Evolutionary conservation across 2,797 vertebrate species (phyloP).

Genomic region (Epinephelus malabaricus): DNA sequence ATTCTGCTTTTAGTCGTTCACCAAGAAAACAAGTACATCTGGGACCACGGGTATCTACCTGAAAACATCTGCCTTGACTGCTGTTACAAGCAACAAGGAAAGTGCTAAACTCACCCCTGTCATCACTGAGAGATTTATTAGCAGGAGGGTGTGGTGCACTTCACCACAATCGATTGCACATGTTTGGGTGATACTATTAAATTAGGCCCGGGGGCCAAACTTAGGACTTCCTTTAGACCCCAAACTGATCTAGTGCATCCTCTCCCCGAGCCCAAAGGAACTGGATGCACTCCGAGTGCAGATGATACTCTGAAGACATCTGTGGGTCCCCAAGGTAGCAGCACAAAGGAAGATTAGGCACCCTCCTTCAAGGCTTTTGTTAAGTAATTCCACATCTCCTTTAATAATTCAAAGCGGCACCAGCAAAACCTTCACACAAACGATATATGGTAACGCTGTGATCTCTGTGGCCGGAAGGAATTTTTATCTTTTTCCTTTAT

Average conservation of each 20-base stretch:
- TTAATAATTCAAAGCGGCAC: conserved; percentile 82
- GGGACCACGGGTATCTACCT: background rate
- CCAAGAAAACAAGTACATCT: conserved; percentile 17
- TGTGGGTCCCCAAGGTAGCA: conserved; percentile 69
- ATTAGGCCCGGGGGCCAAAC: conserved; percentile 55
- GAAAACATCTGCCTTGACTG: conserved; percentile 26
- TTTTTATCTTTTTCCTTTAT: conserved; percentile 55
- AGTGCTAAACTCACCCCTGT: conserved; percentile 35
- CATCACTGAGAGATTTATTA: conserved; percentile 50
- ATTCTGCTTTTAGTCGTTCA: conserved; percentile 10
- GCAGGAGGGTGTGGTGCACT: conserved; percentile 42
- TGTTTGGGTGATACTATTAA: conserved; percentile 53
- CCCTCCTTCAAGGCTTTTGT: conserved; percentile 78
- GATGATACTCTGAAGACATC: conserved; percentile 72
- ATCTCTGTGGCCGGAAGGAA: conserved; percentile 61
- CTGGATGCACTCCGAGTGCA: conserved; percentile 43
- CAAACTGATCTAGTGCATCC: conserved; percentile 50
- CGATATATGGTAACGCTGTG: conserved; percentile 63
- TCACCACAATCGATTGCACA: conserved; percentile 44
- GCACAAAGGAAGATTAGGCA: conserved; percentile 81
- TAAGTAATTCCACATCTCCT: conserved; percentile 80
- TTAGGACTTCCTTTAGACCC: conserved; percentile 65
- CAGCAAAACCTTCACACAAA: conserved; percentile 57
- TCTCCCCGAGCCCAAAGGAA: conserved; percentile 59
- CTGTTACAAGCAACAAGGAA: conserved; percentile 35